Evolutionary conservation across 1,140 invertebrate species (phyloP).

Genomic region (Drosophila orosa): DNA sequence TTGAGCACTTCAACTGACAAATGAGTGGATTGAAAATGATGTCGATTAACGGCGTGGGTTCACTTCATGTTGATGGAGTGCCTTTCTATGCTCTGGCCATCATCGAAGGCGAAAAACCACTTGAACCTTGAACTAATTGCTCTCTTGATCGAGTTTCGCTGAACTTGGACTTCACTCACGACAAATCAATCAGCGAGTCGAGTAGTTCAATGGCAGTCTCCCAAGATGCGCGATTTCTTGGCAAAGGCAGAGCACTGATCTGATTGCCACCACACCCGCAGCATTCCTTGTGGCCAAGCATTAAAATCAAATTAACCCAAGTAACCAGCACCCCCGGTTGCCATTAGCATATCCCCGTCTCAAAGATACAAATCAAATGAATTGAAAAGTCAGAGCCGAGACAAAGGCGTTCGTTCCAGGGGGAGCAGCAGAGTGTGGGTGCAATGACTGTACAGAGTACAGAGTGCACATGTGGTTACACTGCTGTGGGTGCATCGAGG

Average conservation of each 20-base stretch:
- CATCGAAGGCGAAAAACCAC: constrained; percentile 11
- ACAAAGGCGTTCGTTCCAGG: constrained; percentile 10
- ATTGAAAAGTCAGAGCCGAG: constrained; percentile 33
- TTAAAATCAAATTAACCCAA: constrained; percentile 46
- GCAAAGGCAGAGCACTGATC: constrained; percentile 13
- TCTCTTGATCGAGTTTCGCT: constrained; percentile 6
- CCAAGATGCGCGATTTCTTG: constrained; percentile 32
- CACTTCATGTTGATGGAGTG: not conserved
- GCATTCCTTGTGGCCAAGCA: constrained; percentile 20
- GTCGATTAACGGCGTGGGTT: constrained; percentile 16
- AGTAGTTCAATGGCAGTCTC: constrained; percentile 37
- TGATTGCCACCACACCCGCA: constrained; percentile 35
- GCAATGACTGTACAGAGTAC: constrained; percentile 1
- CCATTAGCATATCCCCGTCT: constrained; percentile 31
- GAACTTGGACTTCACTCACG: constrained; percentile 31
- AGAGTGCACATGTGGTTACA: constrained; percentile 7
- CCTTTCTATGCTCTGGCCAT: constrained; percentile 12
- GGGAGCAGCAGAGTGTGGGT: constrained; percentile 2
- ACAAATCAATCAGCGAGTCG: constrained; percentile 23
- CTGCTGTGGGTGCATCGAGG: constrained; percentile 25
- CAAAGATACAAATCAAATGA: constrained; percentile 43
- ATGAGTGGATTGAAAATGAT: constrained; percentile 22
- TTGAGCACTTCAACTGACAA: constrained; percentile 31
- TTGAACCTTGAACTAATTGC: constrained; percentile 31
- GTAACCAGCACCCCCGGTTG: constrained; percentile 2